phyloP scores from a whole-genome alignment of 2,888 invertebrate species.

The Diadromus collaris region DNA sequence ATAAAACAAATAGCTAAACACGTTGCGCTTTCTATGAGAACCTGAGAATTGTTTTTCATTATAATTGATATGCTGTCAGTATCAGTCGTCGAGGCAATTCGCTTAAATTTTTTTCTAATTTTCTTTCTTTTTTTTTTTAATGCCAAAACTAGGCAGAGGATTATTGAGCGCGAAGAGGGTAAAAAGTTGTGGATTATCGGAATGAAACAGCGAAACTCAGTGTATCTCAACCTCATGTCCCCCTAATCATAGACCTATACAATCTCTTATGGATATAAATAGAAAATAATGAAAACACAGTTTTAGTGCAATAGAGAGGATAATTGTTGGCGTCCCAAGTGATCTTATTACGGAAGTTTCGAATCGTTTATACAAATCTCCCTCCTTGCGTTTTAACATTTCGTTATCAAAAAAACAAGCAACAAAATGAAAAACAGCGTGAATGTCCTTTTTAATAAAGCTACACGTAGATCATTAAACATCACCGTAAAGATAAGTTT shows the following conservation, averaged over 20 bases:
- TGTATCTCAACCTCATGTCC: conserved; percentile 24
- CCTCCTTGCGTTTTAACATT: conserved; percentile 24
- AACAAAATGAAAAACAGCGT: conserved; percentile 24
- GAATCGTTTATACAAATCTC: conserved; percentile 22
- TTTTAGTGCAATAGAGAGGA: conserved; percentile 42
- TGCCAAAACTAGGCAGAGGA: conserved; percentile 12
- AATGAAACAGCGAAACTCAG: conserved; percentile 57
- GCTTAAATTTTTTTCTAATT: background rate
- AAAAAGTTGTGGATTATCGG: conserved; percentile 29
- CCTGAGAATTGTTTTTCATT: conserved; percentile 28
- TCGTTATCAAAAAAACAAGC: conserved; percentile 17
- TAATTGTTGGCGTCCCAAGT: conserved; percentile 46
- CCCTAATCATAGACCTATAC: conserved; percentile 42
- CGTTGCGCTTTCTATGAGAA: background rate
- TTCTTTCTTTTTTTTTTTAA: conserved; percentile 3
- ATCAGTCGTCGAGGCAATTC: conserved; percentile 48
- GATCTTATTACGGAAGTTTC: conserved; percentile 40
- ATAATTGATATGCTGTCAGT: conserved; percentile 46
- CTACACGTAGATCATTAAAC: conserved; percentile 34
- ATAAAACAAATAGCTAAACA: conserved; percentile 24
- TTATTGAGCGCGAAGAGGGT: background rate
- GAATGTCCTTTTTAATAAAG: conserved; percentile 12
- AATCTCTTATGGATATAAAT: conserved; percentile 53
- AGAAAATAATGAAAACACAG: conserved; percentile 57
- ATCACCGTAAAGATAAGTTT: conserved; percentile 27